Percentiles rank a stretch among this genome's conserved stretches.
Evolutionary conservation across 2,888 invertebrate genomes (phyloP).

Genomic region (Melanotus villosus): DNA sequence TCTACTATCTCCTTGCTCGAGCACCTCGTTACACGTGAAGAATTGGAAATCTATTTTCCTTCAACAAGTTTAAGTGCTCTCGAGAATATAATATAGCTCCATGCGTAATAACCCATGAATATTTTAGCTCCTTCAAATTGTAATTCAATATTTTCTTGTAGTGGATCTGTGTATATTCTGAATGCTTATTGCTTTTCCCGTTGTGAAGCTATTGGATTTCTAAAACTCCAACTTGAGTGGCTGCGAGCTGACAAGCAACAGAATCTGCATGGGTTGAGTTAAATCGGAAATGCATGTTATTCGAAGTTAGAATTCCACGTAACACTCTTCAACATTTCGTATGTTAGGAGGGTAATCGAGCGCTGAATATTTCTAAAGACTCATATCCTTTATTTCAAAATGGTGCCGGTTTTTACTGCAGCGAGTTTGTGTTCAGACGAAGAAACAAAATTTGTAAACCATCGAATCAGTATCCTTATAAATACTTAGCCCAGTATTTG

Average conservation of each 20-base stretch:
- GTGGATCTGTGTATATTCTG: not conserved
- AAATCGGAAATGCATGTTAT: not conserved
- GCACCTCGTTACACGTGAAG: slow-evolving; percentile 34
- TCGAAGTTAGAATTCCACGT: not conserved
- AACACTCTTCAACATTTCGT: not conserved
- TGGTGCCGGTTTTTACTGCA: too few species aligned
- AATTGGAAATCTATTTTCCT: slow-evolving; percentile 38
- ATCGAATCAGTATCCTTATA: too few species aligned
- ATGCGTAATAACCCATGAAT: slow-evolving; percentile 27
- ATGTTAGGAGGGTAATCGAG: not conserved
- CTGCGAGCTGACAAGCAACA: slow-evolving; percentile 3
- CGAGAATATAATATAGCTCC: slow-evolving; percentile 6
- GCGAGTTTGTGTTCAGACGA: too few species aligned
- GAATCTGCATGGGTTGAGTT: not conserved
- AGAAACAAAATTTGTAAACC: too few species aligned
- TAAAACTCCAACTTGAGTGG: not conserved
- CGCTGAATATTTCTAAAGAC: too few species aligned
- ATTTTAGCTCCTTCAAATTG: slow-evolving; percentile 6
- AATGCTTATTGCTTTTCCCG: not conserved
- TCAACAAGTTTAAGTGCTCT: slow-evolving; percentile 30
- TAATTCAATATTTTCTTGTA: slow-evolving; percentile 13
- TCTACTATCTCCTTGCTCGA: slow-evolving; percentile 24
- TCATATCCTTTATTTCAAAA: too few species aligned
- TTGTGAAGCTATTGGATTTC: slow-evolving; percentile 8
- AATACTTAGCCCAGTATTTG: too few species aligned